Evolutionary conservation across 2,113 vertebrate genomes (phyloP).

Genomic region (Stegostoma tigrinum): DNA sequence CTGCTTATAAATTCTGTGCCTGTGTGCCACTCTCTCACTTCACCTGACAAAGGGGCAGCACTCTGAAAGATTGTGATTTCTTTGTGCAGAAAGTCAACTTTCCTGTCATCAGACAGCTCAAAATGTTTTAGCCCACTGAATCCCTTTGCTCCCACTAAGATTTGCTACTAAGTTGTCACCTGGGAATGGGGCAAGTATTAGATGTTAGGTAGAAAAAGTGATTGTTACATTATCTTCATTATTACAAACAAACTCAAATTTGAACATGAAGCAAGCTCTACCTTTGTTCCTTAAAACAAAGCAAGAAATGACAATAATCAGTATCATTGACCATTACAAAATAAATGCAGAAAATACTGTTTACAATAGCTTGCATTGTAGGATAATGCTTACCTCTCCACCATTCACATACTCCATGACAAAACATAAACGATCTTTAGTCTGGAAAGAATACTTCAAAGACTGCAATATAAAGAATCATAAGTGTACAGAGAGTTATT

Average conservation of each 20-base stretch:
- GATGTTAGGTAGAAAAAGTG: not conserved
- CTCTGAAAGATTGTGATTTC: no score
- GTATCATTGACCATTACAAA: not conserved
- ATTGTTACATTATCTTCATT: not conserved
- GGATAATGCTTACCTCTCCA: constrained; percentile 75
- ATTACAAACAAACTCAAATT: constrained; percentile 8
- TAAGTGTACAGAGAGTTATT: constrained; percentile 37
- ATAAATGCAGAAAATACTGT: not conserved
- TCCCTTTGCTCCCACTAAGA: not conserved
- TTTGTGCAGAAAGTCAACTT: not conserved
- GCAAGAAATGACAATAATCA: not conserved
- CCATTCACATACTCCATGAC: constrained; percentile 98
- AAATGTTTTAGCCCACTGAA: not conserved
- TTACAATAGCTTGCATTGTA: not conserved
- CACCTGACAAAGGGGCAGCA: no score
- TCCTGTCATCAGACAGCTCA: not conserved
- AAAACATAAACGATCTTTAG: constrained; percentile 94
- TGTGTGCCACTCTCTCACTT: no score
- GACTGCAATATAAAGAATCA: constrained; percentile 69
- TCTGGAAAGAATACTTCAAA: constrained; percentile 97
- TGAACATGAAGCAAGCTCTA: not conserved
- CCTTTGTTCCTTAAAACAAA: not conserved
- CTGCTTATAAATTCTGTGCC: no score
- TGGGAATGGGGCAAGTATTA: not conserved
- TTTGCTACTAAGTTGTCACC: not conserved